Evolutionary conservation across 2,888 invertebrate species (phyloP), one percentile per base, ranked within the genome.

Genomic region (Temnothorax unifasciatus): DNA sequence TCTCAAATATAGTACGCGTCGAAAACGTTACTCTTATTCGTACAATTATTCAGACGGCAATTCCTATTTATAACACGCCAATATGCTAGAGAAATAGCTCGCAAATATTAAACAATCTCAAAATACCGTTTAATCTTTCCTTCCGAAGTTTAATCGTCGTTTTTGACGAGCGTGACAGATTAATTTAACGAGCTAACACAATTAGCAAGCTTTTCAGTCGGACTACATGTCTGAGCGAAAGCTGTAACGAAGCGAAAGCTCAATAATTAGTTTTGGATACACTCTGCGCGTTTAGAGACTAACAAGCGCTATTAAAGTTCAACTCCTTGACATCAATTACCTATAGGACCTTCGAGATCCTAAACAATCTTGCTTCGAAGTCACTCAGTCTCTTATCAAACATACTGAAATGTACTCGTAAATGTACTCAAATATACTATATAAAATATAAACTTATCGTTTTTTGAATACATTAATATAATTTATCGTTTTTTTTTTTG

Each of bases 261-360:
- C 34, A 47, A 54, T 81, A 81, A 81, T 71, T 71, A 50, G 59
- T 59, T 61, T 71, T 50, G 25, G 44, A 68, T 13, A 59, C 44
- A 11, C 11, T 38, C 38, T 21, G 13, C 25, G 13, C n/a, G 57
- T 68, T 77, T 68, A 47, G 69, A 81, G 38, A 50, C 47, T 71
- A 79, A 52, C 75, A 50, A 64, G 71, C 34, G 38, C 59, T 71
- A 59, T 71, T 79, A 59, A 38, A 71, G 59, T 61, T 81, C 15
- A 21, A 34, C 18, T 3, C 59, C 71, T 47, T 57, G 34, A 69
- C 50, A 38, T 41, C 59, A 47, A 50, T 79, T 59, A n/a, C n/a
- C n/a, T n/a, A 34, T 1, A 47, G 34, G 18, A 25, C 18, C 3
- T 66, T 66, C n/a, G 5, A 52, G 13, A 29, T 44, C n/a, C 52